Conservation (phyloP, 1,140 invertebrate species). For the Zaprionus nigranus region DNA sequence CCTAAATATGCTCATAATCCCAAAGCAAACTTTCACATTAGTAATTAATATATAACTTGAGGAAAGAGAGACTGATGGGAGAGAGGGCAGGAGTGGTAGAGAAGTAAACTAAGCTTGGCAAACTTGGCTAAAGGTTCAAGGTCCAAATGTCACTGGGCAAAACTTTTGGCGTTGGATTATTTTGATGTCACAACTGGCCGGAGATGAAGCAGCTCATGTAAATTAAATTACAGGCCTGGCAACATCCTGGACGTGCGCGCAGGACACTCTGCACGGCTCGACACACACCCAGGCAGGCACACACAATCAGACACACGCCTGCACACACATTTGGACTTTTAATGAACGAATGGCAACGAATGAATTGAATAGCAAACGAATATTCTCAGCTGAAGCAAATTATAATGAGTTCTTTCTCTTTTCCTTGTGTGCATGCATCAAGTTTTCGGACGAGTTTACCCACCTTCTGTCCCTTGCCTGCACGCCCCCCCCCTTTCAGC, state of each 20-base stretch:
- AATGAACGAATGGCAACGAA: slow-evolving; percentile 45
- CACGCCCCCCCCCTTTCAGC: background rate
- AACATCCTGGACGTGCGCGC: slow-evolving; percentile 8
- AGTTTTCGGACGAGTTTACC: slow-evolving; percentile 39
- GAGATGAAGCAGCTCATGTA: slow-evolving; percentile 57
- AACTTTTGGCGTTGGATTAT: slow-evolving; percentile 63
- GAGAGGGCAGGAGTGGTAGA: background rate
- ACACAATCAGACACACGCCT: background rate
- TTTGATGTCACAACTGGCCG: slow-evolving; percentile 49
- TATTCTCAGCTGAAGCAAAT: slow-evolving; percentile 68
- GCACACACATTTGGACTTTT: slow-evolving; percentile 36
- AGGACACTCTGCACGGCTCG: background rate
- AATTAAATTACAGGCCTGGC: slow-evolving; percentile 65
- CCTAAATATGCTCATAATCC: slow-evolving; percentile 63
- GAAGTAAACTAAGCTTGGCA: background rate
- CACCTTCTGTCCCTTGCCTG: background rate
- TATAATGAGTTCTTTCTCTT: slow-evolving; percentile 70
- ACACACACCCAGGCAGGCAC: slow-evolving; percentile 16
- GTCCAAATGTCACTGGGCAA: slow-evolving; percentile 51
- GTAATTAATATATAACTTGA: slow-evolving; percentile 67
- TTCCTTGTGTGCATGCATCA: slow-evolving; percentile 24
- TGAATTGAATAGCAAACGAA: slow-evolving; percentile 69
- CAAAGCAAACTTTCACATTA: slow-evolving; percentile 71
- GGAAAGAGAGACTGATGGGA: slow-evolving; percentile 1
- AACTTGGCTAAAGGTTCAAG: slow-evolving; percentile 1